A percentile compares a stretch with the other conserved stretches of the same genome.
Evolutionary conservation across 1,140 invertebrate species (phyloP).

Genomic region (Dreissena rostriformis): DNA sequence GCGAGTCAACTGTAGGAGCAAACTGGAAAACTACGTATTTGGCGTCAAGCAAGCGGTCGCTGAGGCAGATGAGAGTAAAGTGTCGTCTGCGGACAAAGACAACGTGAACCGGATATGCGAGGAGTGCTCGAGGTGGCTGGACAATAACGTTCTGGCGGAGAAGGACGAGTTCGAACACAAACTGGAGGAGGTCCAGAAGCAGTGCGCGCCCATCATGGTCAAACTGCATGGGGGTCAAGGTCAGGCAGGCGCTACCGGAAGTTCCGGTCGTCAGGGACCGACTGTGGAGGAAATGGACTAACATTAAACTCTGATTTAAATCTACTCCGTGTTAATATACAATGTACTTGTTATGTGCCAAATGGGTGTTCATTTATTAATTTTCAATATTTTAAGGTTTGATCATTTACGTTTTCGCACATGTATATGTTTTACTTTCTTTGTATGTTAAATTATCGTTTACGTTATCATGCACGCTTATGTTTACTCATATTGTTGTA

Average conservation of each 20-base stretch:
- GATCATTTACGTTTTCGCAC: too few relatives aligned
- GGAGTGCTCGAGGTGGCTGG: conserved; percentile 96
- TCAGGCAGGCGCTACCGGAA: not conserved
- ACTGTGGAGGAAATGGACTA: conserved; percentile 22
- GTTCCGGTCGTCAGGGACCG: not conserved
- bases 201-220: conserved; percentile 80
- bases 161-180: conserved; percentile 76
- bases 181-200: conserved; percentile 73
- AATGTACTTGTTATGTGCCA: too few relatives aligned
- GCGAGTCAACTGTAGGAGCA: conserved; percentile 75
- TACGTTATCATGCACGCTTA: too few relatives aligned
- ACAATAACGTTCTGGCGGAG: conserved; percentile 88
- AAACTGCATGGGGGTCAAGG: conserved; percentile 77
- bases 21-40: conserved; percentile 90
- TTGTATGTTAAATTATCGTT: too few relatives aligned
- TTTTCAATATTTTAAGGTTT: too few relatives aligned
- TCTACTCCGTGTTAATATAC: too few relatives aligned
- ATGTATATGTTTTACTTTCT: too few relatives aligned
- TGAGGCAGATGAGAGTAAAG: conserved; percentile 81
- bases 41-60: conserved; percentile 64
- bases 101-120: conserved; percentile 94
- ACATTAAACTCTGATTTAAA: too few relatives aligned
- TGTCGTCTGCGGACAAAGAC: conserved; percentile 92
- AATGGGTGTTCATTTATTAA: too few relatives aligned
- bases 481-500: too few relatives aligned